Evolutionary conservation across 64 coral and sea anemone species (phyloP), one percentile per base, ranked within the genome.

Genomic region (Actinia tenebrosa): DNA sequence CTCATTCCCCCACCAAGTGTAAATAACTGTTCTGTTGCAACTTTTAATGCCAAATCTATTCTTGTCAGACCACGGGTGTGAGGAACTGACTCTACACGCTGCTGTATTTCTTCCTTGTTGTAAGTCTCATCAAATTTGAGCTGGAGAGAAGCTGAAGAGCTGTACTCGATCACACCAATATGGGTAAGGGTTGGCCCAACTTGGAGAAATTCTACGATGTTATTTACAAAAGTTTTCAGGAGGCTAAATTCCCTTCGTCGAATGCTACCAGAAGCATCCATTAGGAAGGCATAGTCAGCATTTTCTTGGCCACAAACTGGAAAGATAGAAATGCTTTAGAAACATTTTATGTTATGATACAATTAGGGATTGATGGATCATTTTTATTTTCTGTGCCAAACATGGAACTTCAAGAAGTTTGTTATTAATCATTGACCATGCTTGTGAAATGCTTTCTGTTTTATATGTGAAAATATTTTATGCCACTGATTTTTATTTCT

Each of bases 221-320:
- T 79, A 11, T 90, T 97, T 27, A 97, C 19, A 86, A 93, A 97
- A 19, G 59, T 17, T 56, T 97, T 87, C 17, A 97, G 45, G 0
- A 71, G 55, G 0, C 7, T 2, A 77, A 86, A 93, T 58, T 93
- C 86, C 0, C 16, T 8, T 0, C 75, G 56, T 27, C 87, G 84
- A 50, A 97, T 97, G 45, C 94, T 97, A 4, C 94, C 91, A 62
- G 94, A 97, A 1, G 85, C 80, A 75, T 97, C 94, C 88, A 97
- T 66, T 7, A 93, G 59, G 72, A 97, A 93, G 20, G 94, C 88
- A 86, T 97, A 97, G 23, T 97, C 94, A 53, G 94, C 91, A 75
- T 64, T 84, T 17, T 90, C 84, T 88, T 97, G 94, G 16, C 94
- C 94, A 93, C 94, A 97, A 83, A 97, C 94, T 97, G 37, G 17